Percentiles rank a stretch among this genome's conserved stretches.
These are phyloP conservation scores for Gisinianus flammeolus DNA, from an alignment of 2,888 invertebrate genomes.

Conservation along the genomic window DNA sequence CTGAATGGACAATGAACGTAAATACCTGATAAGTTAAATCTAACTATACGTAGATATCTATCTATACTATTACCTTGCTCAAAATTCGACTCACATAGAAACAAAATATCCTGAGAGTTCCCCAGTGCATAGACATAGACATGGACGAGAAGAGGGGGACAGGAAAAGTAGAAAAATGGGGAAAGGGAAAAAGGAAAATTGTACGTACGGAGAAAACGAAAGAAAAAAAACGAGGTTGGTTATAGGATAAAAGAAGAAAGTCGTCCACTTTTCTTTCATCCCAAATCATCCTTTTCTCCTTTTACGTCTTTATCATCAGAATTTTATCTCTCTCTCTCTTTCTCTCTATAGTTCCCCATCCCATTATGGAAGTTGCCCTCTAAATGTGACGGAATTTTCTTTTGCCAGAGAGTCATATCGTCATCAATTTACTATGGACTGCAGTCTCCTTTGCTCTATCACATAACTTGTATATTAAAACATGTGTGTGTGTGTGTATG, in stretches of 20 bases:
- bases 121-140: not conserved
- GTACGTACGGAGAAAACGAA: not conserved
- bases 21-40: too few relatives aligned
- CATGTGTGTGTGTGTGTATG: too few relatives aligned
- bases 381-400: not conserved
- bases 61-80: too few relatives aligned
- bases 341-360: not conserved
- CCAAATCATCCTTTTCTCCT: conserved; percentile 13
- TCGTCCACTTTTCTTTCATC: not conserved
- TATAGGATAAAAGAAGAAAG: not conserved
- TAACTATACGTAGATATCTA: too few relatives aligned
- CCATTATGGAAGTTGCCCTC: not conserved
- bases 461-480: too few relatives aligned
- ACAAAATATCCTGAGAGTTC: not conserved
- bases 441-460: too few relatives aligned
- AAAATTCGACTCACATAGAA: too few relatives aligned
- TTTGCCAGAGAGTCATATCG: not conserved
- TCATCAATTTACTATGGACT: not conserved
- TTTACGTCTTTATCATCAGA: not conserved
- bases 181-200: not conserved
- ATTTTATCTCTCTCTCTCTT: conserved; percentile 7
- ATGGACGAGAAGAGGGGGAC: not conserved
- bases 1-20: too few relatives aligned
- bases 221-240: not conserved
- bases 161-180: not conserved